These are phyloP conservation scores for Euwallacea similis DNA, from an alignment of 1,140 invertebrate species.

Conservation along the genomic window DNA sequence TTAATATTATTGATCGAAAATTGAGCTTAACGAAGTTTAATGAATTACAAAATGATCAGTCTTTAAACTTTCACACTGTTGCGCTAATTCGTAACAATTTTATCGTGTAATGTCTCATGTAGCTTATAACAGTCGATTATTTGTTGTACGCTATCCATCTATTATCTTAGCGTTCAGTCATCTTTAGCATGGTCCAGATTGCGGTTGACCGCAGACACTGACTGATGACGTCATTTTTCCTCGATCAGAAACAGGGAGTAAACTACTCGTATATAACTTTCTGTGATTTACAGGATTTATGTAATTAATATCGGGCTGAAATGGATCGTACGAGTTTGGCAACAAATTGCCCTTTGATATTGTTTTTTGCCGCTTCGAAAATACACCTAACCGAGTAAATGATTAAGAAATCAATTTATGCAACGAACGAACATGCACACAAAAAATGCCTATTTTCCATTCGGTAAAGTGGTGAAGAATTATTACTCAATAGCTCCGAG, in stretches of 20 bases:
- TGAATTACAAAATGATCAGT: no score
- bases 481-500: constrained; percentile 8
- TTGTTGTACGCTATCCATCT: constrained; percentile 15
- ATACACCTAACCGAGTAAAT: no score
- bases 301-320: constrained; percentile 9
- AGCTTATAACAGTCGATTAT: constrained; percentile 4
- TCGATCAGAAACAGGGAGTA: constrained; percentile 18
- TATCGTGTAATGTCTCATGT: no score
- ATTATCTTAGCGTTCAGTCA: constrained; percentile 22
- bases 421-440: background rate
- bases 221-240: constrained; percentile 31
- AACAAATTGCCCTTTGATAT: background rate
- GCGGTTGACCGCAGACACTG: constrained; percentile 25
- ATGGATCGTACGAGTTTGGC: background rate
- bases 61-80: no score
- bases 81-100: no score
- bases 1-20: no score
- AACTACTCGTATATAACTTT: constrained; percentile 6
- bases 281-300: constrained; percentile 6
- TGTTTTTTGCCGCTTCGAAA: no score
- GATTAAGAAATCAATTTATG: background rate
- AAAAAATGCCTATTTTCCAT: constrained; percentile 1
- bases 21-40: no score
- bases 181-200: constrained; percentile 15
- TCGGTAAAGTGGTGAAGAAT: constrained; percentile 1